Evolutionary conservation across 1,140 invertebrate species (phyloP).

Genomic region (Zaprionus davidi): DNA sequence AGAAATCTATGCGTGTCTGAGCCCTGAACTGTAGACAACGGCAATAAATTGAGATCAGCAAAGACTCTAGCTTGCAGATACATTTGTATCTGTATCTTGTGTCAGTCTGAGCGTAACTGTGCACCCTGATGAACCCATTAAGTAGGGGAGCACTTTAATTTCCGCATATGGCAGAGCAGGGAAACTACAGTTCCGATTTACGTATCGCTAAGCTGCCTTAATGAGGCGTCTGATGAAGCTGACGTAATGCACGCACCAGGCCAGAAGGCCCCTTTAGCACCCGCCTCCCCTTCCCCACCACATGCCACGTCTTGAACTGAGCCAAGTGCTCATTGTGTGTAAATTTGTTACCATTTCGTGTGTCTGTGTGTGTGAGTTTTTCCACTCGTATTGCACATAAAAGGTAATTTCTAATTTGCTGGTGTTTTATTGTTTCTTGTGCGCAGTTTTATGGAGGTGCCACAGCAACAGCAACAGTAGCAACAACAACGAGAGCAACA

Average conservation of each 20-base stretch:
- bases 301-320: neutral
- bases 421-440: conserved; percentile 79
- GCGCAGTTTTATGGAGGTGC: conserved; percentile 60
- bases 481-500: conserved; percentile 4
- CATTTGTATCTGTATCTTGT: conserved; percentile 24
- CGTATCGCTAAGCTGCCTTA: conserved; percentile 48
- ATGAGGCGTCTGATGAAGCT: conserved; percentile 53
- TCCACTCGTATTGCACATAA: conserved; percentile 65
- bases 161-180: conserved; percentile 38
- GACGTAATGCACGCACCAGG: conserved; percentile 71
- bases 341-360: conserved; percentile 78
- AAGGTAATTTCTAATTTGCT: conserved; percentile 82
- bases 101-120: conserved; percentile 16
- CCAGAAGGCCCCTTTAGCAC: conserved; percentile 58
- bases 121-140: conserved; percentile 40
- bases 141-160: conserved; percentile 38
- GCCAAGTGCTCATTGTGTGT: conserved; percentile 73
- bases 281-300: too few relatives aligned
- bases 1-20: conserved; percentile 4
- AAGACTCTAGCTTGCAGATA: neutral
- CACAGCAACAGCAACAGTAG: neutral
- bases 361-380: conserved; percentile 25
- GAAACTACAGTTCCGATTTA: conserved; percentile 69
- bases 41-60: conserved; percentile 23
- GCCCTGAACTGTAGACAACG: conserved; percentile 12